Conservation (phyloP, 2,113 vertebrate genomes). For the Condylura cristata region DNA sequence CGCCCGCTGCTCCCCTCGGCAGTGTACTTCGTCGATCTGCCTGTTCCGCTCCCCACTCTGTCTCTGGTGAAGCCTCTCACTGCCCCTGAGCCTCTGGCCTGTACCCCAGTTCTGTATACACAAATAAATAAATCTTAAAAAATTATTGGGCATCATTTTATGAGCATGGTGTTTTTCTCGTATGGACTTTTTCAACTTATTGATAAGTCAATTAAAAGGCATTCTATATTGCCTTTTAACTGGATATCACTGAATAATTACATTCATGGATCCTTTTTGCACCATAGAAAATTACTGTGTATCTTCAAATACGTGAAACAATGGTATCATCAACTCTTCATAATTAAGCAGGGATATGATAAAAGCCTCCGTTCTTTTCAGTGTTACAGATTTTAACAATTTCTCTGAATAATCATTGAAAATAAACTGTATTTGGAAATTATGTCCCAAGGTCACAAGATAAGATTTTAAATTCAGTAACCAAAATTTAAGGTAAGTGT, state of each 20-base stretch:
- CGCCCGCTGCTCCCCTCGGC: no score
- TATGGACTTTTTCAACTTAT: background rate
- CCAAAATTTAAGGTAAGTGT: background rate
- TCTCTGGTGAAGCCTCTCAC: no score
- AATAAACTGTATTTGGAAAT: background rate
- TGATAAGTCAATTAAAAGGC: background rate
- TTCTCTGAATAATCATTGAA: background rate
- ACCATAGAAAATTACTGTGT: background rate
- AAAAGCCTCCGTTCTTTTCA: background rate
- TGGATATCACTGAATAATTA: background rate
- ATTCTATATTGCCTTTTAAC: no score
- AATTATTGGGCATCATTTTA: background rate
- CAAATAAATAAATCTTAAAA: no score
- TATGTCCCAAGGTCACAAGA: background rate
- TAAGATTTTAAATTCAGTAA: background rate
- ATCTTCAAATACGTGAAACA: background rate
- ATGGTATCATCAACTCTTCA: background rate
- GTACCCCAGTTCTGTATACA: no score
- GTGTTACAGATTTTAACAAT: background rate
- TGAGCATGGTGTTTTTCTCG: background rate
- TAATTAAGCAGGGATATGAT: background rate
- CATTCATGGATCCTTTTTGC: background rate
- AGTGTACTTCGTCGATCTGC: no score
- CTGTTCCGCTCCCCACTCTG: no score
- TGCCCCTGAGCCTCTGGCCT: no score